Evolutionary conservation across 2,113 vertebrate species (phyloP).

Genomic region (Eolophus roseicapilla): DNA sequence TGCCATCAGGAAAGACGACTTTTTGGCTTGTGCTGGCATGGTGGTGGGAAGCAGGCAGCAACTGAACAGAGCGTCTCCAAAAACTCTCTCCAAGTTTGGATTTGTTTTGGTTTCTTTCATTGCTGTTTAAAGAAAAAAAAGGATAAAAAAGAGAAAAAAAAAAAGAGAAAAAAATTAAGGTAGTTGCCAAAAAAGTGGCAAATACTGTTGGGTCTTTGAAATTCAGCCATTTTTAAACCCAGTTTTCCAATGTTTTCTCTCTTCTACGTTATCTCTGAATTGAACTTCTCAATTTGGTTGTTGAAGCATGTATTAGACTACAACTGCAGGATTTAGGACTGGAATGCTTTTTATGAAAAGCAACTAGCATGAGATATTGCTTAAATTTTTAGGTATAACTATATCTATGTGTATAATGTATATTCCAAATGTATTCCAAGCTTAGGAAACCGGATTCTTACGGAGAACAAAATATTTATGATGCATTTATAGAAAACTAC

Average conservation of each 20-base stretch:
- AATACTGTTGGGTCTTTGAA: constrained; percentile 75
- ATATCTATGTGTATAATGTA: constrained; percentile 81
- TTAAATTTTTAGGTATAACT: constrained; percentile 78
- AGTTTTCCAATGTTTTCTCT: constrained; percentile 71
- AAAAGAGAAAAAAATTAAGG: constrained; percentile 36
- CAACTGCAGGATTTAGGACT: constrained; percentile 70
- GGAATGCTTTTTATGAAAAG: constrained; percentile 82
- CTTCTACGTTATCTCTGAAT: constrained; percentile 48
- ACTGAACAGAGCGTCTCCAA: constrained; percentile 61
- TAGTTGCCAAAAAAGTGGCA: constrained; percentile 73
- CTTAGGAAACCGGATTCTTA: constrained; percentile 79
- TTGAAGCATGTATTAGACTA: constrained; percentile 75
- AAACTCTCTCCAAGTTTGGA: constrained; percentile 48
- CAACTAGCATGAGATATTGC: constrained; percentile 81
- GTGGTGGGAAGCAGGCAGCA: constrained; percentile 62
- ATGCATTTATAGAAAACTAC: constrained; percentile 79
- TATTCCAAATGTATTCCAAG: constrained; percentile 81
- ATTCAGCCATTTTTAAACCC: constrained; percentile 59
- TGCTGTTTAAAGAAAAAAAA: constrained; percentile 44
- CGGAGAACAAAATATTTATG: constrained; percentile 81
- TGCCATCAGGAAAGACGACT: constrained; percentile 59
- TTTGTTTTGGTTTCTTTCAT: constrained; percentile 60
- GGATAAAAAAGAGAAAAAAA: neutral
- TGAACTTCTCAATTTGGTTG: constrained; percentile 66
- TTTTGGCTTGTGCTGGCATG: constrained; percentile 63